phyloP scores from a whole-genome alignment of 2,888 invertebrate species.

The Aelia acuminata region DNA sequence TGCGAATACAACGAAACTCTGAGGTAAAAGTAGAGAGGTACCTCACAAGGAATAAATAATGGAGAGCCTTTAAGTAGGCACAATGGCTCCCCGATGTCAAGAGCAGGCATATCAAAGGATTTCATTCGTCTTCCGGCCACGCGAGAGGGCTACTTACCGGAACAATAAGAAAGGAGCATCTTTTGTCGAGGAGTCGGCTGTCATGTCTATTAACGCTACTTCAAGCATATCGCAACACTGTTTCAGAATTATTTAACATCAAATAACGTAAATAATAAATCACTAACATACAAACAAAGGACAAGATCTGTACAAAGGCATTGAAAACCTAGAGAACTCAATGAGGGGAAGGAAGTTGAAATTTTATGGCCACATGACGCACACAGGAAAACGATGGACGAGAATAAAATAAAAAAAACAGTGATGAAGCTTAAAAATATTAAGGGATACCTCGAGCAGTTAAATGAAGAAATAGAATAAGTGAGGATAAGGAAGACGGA shows the following conservation, averaged over 20 bases:
- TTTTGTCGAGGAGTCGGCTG: not conserved
- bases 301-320: too few species aligned
- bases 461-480: too few species aligned
- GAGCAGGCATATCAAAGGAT: not conserved
- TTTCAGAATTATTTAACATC: not conserved
- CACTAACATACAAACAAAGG: too few species aligned
- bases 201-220: not conserved
- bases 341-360: too few species aligned
- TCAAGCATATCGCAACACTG: not conserved
- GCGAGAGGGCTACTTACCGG: not conserved
- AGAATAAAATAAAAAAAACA: too few species aligned
- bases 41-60: not conserved
- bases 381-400: too few species aligned
- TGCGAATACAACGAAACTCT: not conserved
- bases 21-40: not conserved
- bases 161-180: constrained; percentile 23
- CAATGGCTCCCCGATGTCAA: not conserved
- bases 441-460: too few species aligned
- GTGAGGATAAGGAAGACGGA: too few species aligned
- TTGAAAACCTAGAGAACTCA: too few species aligned
- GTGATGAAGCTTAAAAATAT: too few species aligned
- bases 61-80: not conserved
- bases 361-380: too few species aligned
- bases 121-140: not conserved
- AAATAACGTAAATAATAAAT: too few species aligned